phyloP scores from a whole-genome alignment of 1,140 invertebrate genomes.

The Rhysida immarginata region DNA sequence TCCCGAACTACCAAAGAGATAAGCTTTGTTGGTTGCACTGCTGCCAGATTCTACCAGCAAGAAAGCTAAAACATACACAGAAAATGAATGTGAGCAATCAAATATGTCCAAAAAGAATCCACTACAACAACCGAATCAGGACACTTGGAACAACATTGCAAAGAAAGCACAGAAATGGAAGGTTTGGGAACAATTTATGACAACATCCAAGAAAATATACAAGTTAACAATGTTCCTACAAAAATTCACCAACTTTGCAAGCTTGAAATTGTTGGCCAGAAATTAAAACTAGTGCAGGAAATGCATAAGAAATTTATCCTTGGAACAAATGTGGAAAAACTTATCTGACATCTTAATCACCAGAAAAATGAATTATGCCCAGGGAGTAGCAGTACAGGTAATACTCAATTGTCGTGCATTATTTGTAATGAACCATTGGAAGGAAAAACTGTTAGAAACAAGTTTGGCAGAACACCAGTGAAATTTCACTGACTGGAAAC shows the following conservation, averaged over 20 bases:
- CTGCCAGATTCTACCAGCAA: background rate
- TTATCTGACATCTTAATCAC: background rate
- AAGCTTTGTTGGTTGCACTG: background rate
- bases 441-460: too few species aligned
- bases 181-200: background rate
- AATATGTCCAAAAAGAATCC: background rate
- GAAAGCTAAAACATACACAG: background rate
- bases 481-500: too few species aligned
- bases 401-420: background rate
- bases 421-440: too few species aligned
- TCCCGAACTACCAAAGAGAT: background rate
- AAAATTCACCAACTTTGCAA: background rate
- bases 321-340: background rate
- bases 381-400: background rate
- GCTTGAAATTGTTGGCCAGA: background rate
- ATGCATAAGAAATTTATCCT: background rate
- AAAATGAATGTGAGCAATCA: background rate
- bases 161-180: background rate
- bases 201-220: background rate
- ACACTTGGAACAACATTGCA: background rate
- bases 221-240: background rate
- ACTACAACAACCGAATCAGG: background rate
- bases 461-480: too few species aligned
- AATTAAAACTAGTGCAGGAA: background rate
- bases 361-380: background rate